These are phyloP conservation scores for Phyllostomus hastatus DNA, from an alignment of 2,113 vertebrate species.

Conservation along the genomic window DNA sequence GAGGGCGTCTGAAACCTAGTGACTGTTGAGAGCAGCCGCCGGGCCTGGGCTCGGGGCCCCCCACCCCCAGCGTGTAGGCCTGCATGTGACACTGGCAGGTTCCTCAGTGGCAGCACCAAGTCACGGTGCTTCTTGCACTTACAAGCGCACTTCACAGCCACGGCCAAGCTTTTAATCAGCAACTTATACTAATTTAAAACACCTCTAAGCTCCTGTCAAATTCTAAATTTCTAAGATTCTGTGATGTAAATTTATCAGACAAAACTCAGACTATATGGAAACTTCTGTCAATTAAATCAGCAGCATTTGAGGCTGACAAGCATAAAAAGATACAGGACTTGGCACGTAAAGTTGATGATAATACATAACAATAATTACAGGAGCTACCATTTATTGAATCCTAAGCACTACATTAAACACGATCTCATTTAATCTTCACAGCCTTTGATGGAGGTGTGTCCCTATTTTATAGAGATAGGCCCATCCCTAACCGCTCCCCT, in stretches of 20 bases:
- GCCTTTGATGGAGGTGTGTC: background rate
- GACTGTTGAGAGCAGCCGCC: rapidly evolving
- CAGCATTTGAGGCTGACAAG: background rate
- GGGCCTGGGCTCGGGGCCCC: background rate
- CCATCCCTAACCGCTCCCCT: background rate
- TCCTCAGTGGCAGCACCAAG: background rate
- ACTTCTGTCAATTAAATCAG: background rate
- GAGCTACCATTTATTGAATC: background rate
- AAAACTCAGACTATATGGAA: background rate
- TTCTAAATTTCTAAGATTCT: background rate
- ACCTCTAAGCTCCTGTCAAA: background rate
- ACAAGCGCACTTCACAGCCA: background rate
- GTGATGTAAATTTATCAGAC: background rate
- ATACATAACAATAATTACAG: no score
- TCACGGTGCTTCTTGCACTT: rapidly evolving
- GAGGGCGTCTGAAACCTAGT: background rate
- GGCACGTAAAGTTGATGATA: no score
- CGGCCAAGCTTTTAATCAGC: background rate
- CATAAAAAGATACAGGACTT: background rate
- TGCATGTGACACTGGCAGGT: background rate
- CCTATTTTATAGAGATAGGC: background rate
- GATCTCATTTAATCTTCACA: background rate
- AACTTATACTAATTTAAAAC: background rate
- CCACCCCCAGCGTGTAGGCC: background rate
- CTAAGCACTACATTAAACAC: background rate